phyloP scores from a whole-genome alignment of 2,888 invertebrate genomes.

The Coleophora deauratella region DNA sequence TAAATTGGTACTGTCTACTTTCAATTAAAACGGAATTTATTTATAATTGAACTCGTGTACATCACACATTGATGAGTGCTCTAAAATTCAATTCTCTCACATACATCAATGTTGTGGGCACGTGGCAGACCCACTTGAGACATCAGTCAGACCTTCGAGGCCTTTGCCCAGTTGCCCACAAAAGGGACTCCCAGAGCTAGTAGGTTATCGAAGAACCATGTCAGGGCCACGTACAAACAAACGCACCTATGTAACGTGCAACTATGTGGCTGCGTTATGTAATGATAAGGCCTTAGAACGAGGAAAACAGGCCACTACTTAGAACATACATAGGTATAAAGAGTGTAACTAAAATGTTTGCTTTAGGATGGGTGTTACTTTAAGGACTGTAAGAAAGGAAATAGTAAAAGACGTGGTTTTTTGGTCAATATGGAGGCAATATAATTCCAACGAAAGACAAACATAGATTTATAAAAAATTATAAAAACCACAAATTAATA shows the following conservation, averaged over 20 bases:
- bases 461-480: too few species aligned
- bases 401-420: too few species aligned
- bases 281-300: constrained; percentile 21
- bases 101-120: constrained; percentile 21
- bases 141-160: constrained; percentile 25
- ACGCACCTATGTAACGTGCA: constrained; percentile 39
- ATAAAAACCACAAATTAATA: too few species aligned
- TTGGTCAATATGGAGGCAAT: too few species aligned
- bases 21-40: not conserved
- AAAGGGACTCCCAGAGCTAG: constrained; percentile 50
- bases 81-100: constrained; percentile 24
- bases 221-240: constrained; percentile 57
- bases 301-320: not conserved
- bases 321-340: too few species aligned
- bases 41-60: too few species aligned
- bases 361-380: too few species aligned
- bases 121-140: constrained; percentile 18
- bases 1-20: constrained; percentile 17
- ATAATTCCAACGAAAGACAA: too few species aligned
- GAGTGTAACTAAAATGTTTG: too few species aligned
- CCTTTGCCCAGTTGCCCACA: constrained; percentile 19
- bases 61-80: constrained; percentile 5
- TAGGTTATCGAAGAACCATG: constrained; percentile 53
- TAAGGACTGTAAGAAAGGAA: too few species aligned
- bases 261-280: constrained; percentile 34